phyloP scores from a whole-genome alignment of 2,888 invertebrate species.

The Caenorhabditis angaria region DNA sequence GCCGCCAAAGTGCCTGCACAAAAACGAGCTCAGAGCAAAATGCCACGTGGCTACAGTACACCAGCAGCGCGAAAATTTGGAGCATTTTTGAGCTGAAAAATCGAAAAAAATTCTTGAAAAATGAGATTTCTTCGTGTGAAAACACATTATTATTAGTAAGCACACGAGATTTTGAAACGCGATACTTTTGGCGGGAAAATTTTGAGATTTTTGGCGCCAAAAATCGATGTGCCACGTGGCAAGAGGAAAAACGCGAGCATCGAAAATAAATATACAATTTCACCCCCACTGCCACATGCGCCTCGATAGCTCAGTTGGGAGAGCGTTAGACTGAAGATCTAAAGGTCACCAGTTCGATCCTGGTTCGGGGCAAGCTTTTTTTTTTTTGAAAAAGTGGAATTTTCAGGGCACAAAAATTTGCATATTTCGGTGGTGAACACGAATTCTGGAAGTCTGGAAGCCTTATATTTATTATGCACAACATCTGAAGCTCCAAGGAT shows the following conservation, averaged over 20 bases:
- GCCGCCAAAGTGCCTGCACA: conserved; percentile 79
- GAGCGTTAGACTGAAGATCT: conserved; percentile 73
- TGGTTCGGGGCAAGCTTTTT: conserved; percentile 70
- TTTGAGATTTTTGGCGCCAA: too few relatives aligned
- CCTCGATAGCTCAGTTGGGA: conserved; percentile 70
- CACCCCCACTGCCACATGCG: neutral
- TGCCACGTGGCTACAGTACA: neutral
- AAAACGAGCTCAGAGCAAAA: conserved; percentile 40
- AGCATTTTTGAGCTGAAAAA: neutral
- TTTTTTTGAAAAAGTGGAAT: neutral
- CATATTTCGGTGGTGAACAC: conserved; percentile 29
- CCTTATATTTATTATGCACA: conserved; percentile 17
- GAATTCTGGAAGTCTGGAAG: conserved; percentile 18
- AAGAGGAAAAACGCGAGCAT: too few relatives aligned
- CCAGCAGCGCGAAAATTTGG: neutral
- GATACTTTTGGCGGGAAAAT: too few relatives aligned
- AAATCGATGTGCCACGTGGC: too few relatives aligned
- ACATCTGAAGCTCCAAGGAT: conserved; percentile 27
- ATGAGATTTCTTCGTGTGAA: neutral
- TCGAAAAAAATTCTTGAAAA: neutral
- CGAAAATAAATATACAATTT: neutral
- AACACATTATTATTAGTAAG: too few relatives aligned
- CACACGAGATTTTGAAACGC: neutral
- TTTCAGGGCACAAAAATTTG: conserved; percentile 31
- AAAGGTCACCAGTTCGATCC: conserved; percentile 72